Conservation (phyloP, 2,113 vertebrate genomes). For the Ophthalmolycus amberensis region DNA sequence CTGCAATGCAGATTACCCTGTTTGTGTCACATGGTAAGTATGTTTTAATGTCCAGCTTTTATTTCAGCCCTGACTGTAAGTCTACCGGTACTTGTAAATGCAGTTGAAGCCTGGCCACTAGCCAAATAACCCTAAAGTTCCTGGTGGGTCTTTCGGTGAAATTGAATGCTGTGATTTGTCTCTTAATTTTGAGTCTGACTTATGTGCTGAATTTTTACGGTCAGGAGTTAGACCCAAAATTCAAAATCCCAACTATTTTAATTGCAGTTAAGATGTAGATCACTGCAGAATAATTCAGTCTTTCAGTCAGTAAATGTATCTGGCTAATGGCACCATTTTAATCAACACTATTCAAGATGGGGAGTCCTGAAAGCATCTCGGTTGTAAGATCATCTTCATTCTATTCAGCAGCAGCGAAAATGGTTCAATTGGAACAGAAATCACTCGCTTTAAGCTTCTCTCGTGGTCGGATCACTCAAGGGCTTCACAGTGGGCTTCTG, state of each 20-base stretch:
- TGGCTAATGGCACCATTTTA: conserved; percentile 7
- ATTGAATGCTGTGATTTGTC: conserved; percentile 11
- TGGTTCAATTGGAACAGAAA: background rate
- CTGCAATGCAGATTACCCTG: conserved; percentile 39
- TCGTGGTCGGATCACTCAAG: background rate
- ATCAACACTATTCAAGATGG: background rate
- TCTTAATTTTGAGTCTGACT: conserved; percentile 2
- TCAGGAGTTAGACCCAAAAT: background rate
- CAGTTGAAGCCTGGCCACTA: background rate
- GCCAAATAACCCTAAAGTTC: conserved; percentile 5
- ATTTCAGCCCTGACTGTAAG: conserved; percentile 80
- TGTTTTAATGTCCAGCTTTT: conserved; percentile 62
- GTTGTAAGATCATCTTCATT: conserved; percentile 40
- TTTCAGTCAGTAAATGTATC: conserved; percentile 18
- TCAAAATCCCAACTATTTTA: no score
- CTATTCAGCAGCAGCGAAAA: background rate
- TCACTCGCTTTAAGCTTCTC: background rate
- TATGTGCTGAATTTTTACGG: background rate
- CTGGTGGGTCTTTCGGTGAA: conserved; percentile 10
- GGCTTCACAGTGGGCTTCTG: background rate
- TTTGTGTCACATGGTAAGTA: conserved; percentile 78
- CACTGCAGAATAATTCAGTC: background rate
- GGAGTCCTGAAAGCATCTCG: conserved; percentile 27
- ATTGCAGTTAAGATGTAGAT: background rate
- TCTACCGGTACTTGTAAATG: conserved; percentile 41